Base-by-base conservation (phyloP, 2,113 vertebrate genomes). In the Anas platyrhynchos region DNA sequence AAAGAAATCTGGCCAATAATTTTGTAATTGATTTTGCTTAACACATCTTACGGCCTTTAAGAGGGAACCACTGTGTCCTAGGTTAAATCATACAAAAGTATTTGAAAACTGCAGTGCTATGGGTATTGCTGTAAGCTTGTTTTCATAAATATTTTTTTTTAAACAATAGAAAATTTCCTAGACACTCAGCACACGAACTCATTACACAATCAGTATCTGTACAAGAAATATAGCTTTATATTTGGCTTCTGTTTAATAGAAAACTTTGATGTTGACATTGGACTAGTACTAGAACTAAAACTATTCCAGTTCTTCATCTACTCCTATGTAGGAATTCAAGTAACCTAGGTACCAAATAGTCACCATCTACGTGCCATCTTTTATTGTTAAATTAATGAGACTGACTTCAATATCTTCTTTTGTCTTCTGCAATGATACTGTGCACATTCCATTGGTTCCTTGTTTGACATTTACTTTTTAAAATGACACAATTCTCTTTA, bases 391-490 rank as follows among this genome's bases (percentile, higher is more conserved):
- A 71, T 76, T 68, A 56, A 38, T 25, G 29, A 75, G 20, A 8
- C 17, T 23, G 20, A 8, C 20, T 23, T 52, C 69, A 76, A 76
- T 76, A 68, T 71, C 32, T 66, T 77, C 41, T 46, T 46, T 46
- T 89, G 22, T 79, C n/a, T 68, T 94, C 34, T 69, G 5, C 62
- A 71, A 67, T 7, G 43, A 14, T 16, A 26, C 32, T 68, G 46
- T 67, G 27, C 26, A 23, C 55, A n/a, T 81, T 78, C 65, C n/a
- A 71, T 63, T 75, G 50, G 66, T 56, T 85, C 46, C 9, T 8
- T 56, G 26, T 85, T 85, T 94, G 69, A 91, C 69, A 82, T 85
- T 93, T 91, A 56, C 21, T 56, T 83, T 77, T 83, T 77, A 32
- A 91, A 95, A 88, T 82, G 55, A 63, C 87, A 89, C 44, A 77